Conservation (phyloP, 2,888 invertebrate genomes). For the Lysandra coridon region DNA sequence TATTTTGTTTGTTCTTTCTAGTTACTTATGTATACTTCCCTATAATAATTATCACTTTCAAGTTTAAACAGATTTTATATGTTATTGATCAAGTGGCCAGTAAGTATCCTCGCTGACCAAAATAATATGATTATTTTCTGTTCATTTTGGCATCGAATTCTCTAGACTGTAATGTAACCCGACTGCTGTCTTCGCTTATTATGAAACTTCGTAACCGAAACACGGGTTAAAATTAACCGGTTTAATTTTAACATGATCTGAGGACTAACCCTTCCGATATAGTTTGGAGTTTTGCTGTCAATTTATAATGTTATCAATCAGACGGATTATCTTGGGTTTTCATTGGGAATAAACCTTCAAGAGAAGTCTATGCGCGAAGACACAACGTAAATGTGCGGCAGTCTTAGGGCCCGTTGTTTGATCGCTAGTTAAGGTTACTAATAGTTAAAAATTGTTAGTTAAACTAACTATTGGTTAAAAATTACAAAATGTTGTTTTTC, state of each 20-base stretch:
- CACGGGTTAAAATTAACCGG: conserved; percentile 11
- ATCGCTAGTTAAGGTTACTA: no score
- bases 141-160: neutral
- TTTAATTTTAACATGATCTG: conserved; percentile 21
- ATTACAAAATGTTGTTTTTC: no score
- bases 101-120: neutral
- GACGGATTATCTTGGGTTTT: neutral
- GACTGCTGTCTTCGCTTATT: conserved; percentile 22
- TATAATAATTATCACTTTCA: no score
- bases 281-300: neutral
- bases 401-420: no score
- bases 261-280: neutral
- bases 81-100: neutral
- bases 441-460: no score
- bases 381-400: no score
- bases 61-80: no score
- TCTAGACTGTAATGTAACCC: neutral
- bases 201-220: neutral
- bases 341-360: no score
- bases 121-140: neutral
- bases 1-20: no score
- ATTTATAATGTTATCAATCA: conserved; percentile 23
- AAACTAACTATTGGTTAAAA: no score
- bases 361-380: no score
- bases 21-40: no score